Percentiles rank a stretch among this genome's conserved stretches.
These are phyloP conservation scores for Ailuropoda melanoleuca DNA, from an alignment of 2,113 vertebrate genomes.

Conservation along the genomic window DNA sequence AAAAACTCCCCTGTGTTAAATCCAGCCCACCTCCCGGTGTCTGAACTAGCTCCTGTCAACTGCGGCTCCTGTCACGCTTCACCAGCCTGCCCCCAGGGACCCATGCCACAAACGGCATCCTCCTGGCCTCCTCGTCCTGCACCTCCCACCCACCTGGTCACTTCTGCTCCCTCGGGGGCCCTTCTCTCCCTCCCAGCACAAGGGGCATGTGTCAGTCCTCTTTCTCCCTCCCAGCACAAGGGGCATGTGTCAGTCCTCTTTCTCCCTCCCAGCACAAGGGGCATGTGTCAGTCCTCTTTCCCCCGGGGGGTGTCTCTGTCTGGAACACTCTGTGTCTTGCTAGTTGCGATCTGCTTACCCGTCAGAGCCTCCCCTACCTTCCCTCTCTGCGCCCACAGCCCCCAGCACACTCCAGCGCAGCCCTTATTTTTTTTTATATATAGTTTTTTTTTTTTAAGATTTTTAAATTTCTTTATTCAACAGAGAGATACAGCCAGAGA, in stretches of 20 bases:
- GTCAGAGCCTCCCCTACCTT: background rate
- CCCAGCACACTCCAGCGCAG: background rate
- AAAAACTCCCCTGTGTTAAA: background rate
- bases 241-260: rapidly evolving
- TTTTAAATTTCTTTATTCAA: too few relatives aligned
- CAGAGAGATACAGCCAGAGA: too few relatives aligned
- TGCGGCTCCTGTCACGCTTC: background rate
- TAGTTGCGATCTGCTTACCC: background rate
- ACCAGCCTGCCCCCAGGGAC: background rate
- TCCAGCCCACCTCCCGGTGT: background rate
- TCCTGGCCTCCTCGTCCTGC: background rate
- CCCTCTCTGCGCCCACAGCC: background rate
- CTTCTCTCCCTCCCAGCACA: background rate
- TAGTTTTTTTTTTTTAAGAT: too few relatives aligned
- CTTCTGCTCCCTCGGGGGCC: background rate
- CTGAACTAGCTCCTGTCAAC: background rate
- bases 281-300: rapidly evolving
- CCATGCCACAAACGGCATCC: background rate
- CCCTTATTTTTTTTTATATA: too few relatives aligned
- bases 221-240: background rate
- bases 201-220: rapidly evolving
- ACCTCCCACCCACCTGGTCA: background rate
- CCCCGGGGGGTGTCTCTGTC: background rate
- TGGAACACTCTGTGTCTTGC: background rate
- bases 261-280: background rate